These are phyloP conservation scores for Fulmarus glacialis DNA, from an alignment of 2,113 vertebrate species.

Conservation along the genomic window DNA sequence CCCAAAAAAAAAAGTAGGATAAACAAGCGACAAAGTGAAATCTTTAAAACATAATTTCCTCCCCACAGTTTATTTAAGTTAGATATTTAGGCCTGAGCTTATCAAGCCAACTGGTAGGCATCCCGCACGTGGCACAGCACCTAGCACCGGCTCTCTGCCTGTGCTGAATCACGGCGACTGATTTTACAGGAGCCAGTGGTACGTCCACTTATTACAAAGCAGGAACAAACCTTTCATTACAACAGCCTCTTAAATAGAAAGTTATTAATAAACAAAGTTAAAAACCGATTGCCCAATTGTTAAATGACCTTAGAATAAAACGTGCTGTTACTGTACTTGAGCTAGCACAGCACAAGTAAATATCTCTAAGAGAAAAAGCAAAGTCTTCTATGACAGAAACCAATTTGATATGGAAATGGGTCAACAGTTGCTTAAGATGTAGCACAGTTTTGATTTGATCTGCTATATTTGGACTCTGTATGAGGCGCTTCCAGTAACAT, in stretches of 20 bases:
- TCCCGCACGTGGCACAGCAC: constrained; percentile 16
- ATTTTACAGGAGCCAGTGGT: neutral
- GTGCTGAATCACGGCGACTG: constrained; percentile 46
- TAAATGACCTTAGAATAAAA: neutral
- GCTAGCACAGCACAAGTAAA: constrained; percentile 34
- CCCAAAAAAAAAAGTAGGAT: neutral
- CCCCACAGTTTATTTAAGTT: constrained; percentile 10
- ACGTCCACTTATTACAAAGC: neutral
- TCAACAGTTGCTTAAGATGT: constrained; percentile 71
- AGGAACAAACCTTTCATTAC: neutral
- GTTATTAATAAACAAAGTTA: neutral
- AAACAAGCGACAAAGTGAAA: constrained; percentile 28
- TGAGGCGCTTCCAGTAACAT: constrained; percentile 69
- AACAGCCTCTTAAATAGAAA: neutral
- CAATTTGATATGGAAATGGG: constrained; percentile 72
- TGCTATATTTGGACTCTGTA: constrained; percentile 72
- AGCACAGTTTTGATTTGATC: constrained; percentile 72
- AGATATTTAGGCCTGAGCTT: constrained; percentile 27
- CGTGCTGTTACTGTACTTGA: neutral
- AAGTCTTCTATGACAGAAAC: constrained; percentile 63
- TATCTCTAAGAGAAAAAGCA: constrained; percentile 56
- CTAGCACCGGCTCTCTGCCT: neutral
- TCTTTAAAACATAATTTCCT: constrained; percentile 12
- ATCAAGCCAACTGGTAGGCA: constrained; percentile 36
- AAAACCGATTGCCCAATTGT: neutral